Evolutionary conservation across 2,113 vertebrate genomes (phyloP).

Genomic region (Rhombomys opimus): DNA sequence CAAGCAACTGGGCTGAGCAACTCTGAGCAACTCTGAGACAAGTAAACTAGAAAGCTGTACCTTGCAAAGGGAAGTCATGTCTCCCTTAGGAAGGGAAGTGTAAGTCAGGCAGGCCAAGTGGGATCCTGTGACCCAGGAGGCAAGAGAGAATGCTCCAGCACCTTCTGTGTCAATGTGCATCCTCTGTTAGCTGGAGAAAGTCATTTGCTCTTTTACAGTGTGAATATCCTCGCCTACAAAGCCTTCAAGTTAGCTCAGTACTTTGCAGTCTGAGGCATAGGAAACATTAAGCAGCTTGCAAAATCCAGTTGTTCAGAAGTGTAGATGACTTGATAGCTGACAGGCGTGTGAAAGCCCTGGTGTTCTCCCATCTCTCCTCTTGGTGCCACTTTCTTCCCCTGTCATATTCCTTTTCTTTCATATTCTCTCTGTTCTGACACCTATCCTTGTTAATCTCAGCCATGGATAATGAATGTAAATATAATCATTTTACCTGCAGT

Average conservation of each 20-base stretch:
- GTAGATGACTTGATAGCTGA: neutral
- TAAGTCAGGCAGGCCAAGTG: neutral
- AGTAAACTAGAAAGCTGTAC: neutral
- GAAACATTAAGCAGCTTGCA: neutral
- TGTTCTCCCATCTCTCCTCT: neutral
- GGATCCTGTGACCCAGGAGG: neutral
- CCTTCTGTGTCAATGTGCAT: neutral
- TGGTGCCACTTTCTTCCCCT: neutral
- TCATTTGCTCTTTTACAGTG: neutral
- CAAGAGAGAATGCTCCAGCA: neutral
- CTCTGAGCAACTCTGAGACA: neutral
- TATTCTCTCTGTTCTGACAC: neutral
- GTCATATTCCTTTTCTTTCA: neutral
- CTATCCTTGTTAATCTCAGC: neutral
- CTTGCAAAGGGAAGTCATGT: rapidly evolving
- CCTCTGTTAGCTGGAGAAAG: neutral
- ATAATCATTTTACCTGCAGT: neutral
- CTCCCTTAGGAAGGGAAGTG: neutral
- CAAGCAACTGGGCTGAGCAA: neutral
- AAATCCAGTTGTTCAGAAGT: neutral
- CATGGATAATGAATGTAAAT: neutral
- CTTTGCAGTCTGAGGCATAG: neutral
- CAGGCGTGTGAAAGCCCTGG: neutral
- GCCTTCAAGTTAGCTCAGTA: neutral
- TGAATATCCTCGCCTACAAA: neutral